Evolutionary conservation across 1,140 invertebrate species (phyloP), one percentile per base, ranked within the genome.

Genomic region (Drosophila persimilis): DNA sequence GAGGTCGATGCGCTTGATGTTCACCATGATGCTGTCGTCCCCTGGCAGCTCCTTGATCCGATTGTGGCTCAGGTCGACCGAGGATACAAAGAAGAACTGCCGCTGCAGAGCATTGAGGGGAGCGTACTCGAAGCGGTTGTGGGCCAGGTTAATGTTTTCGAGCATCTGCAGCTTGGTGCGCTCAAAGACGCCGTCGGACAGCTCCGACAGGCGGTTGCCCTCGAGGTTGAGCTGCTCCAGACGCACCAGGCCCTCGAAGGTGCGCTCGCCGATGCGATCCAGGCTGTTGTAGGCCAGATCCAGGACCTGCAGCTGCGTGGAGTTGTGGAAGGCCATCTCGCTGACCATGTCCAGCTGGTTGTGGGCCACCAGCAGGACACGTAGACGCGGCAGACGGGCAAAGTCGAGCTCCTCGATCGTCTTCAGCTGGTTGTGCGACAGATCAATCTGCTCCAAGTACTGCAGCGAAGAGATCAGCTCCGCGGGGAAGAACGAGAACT

Each of bases 271-370:
- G 6, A 98, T 90, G 26, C 94, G 92, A 75, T 96, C 95, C 13
- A 98, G 92, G 59, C 93, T 93, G 90, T 98, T 98, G 47, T 92
- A 78, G 1, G 95, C 94, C 43, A 98, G 92, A 91, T 97, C 95
- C 26, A 98, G 85, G 11, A 94, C 83, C 89, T 98, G 97, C 56
- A 98, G 92, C 91, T 97, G 97, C 0, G 96, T 95, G 0, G 97
- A 98, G 89, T 98, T 98, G 74, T 97, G 95, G 90, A 98, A 98
- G 0, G 96, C 95, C 92, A 96, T 95, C 92, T 97, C 96, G 70
- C 95, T 95, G 9, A 98, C 94, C 57, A 94, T 93, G 79, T 96
- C 96, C 67, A 98, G 93, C 71, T 94, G 92, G 86, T 98, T 98
- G 59, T 94, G 88, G 0, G 94, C 93, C 9, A 98, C 89, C 67